Base-by-base conservation (phyloP, 2,113 vertebrate genomes). In the Thryonomys swinderianus region DNA sequence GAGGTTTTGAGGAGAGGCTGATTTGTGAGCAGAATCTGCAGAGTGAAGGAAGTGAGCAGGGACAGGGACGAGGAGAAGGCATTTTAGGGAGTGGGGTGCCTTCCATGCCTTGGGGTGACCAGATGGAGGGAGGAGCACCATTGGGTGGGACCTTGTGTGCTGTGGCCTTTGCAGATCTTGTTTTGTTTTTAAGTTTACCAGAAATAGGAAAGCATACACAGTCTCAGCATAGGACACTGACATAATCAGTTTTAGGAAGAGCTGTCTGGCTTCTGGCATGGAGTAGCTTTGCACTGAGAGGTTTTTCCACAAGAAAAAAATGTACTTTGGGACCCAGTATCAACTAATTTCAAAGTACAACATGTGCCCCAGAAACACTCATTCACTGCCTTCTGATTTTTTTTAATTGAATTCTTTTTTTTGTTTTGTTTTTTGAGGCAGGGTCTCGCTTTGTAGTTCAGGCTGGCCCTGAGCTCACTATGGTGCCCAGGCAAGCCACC, bases 181-280 rank as follows among this genome's bases (percentile, higher is more conserved):
- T 83, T 92, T 91, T 30, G 21, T 84, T 93, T 82, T 92, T 48
- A 95, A 34, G 69, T 42, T 69, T 73, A 74, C 85, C 27, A 82
- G 80, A 86, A 83, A 90, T 20, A 40, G 66, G 55, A 88, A 96
- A 76, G 89, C 53, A 45, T 51, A 53, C 32, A 53, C 25, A 23
- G 32, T 51, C 74, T 78, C 45, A 78, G 14, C 13, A 20, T 42
- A 45, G 71, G 71, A 74, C 23, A 30, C 42, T 48, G 40, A 48
- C 71, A 51, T 30, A 32, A 45, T 51, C 42, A 34, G 27, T 51
- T 78, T 78, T 51, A 17, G 7, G 30, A 78, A 78, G 27, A 48
- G 42, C 74, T 78, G 51, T 30, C 74, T 78, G 45, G 45, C 74
- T 78, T 51, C 45, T 32, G 45, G 16, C 42, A 17, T 48, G 42